Conservation (phyloP, 2,113 vertebrate genomes). For the Pedionomus torquatus region DNA sequence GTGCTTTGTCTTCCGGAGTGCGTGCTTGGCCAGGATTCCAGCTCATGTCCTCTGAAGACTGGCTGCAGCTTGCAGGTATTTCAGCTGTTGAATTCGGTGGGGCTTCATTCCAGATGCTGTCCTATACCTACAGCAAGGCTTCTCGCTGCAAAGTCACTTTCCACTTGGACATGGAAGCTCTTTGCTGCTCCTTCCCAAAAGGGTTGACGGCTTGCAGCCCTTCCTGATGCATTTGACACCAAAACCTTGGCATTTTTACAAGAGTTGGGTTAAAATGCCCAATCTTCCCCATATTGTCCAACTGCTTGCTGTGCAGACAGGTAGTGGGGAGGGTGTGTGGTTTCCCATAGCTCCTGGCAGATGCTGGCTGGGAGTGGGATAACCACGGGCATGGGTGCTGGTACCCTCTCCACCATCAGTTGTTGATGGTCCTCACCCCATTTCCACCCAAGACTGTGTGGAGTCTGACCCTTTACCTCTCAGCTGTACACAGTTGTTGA, state of each 20-base stretch:
- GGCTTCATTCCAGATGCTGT: neutral
- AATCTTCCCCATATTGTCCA: fast-evolving
- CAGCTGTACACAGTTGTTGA: neutral
- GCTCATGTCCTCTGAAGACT: neutral
- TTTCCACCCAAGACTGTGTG: neutral
- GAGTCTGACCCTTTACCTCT: neutral
- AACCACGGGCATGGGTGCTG: neutral
- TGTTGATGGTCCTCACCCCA: fast-evolving
- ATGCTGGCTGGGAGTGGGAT: neutral
- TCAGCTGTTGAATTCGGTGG: neutral
- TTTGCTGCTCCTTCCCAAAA: neutral
- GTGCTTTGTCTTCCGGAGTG: neutral
- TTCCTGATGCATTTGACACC: neutral
- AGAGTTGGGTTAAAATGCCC: neutral
- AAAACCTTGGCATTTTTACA: neutral
- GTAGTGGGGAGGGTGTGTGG: neutral
- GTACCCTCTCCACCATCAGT: neutral
- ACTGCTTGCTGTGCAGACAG: neutral
- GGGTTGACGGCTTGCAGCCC: neutral
- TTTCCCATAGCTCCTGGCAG: neutral
- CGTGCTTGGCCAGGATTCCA: neutral
- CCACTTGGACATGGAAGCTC: neutral
- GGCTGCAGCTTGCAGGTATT: neutral
- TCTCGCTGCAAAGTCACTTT: neutral
- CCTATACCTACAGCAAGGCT: neutral